Evolutionary conservation across 2,797 vertebrate genomes (phyloP).

Genomic region (Dendrocincla fuliginosa): DNA sequence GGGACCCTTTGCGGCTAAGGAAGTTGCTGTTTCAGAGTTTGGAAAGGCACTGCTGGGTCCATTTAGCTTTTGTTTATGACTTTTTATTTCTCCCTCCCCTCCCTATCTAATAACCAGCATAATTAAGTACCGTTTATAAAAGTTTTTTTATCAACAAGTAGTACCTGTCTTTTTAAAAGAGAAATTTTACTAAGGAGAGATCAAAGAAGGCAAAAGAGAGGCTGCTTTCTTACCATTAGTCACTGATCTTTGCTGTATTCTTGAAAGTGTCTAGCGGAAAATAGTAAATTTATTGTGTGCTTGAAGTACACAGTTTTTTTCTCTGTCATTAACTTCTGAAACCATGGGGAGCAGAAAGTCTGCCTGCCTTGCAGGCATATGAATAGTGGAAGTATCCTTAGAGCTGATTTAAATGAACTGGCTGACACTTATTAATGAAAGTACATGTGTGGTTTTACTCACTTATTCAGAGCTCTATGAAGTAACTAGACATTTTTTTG

Average conservation of each 20-base stretch:
- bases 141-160: background rate
- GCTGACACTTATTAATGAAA: background rate
- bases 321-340: background rate
- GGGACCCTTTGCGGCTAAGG: background rate
- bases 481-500: background rate
- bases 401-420: background rate
- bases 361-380: background rate
- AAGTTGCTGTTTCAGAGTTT: background rate
- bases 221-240: background rate
- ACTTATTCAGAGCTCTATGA: background rate
- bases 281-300: background rate
- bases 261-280: background rate
- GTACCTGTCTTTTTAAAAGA: background rate
- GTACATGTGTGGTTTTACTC: background rate
- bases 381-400: background rate
- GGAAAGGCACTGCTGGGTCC: background rate
- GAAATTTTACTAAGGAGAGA: background rate
- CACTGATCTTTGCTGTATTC: background rate
- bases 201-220: background rate
- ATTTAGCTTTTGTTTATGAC: background rate
- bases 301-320: background rate
- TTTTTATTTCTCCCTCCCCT: background rate
- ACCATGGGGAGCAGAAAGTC: background rate
- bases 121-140: background rate
- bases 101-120: rapidly evolving